Evolutionary conservation across 2,113 vertebrate species (phyloP).

Genomic region (Baryphthengus martii): DNA sequence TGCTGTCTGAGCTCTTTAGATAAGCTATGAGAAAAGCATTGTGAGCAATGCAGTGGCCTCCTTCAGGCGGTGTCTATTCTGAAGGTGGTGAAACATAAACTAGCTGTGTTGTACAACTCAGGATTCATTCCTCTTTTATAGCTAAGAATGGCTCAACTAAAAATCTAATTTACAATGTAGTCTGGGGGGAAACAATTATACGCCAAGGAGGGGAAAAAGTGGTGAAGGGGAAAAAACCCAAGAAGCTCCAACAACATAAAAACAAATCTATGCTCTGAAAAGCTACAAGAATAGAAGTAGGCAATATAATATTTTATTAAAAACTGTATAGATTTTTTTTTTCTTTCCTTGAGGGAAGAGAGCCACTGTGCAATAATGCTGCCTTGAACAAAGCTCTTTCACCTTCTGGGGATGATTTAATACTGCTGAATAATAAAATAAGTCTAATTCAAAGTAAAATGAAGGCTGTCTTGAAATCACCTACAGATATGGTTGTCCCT

Average conservation of each 20-base stretch:
- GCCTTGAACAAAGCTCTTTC: neutral
- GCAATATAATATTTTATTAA: neutral
- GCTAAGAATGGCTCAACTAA: neutral
- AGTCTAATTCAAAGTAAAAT: neutral
- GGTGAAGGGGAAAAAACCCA: neutral
- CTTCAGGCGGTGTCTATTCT: neutral
- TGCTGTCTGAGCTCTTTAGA: neutral
- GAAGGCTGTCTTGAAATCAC: neutral
- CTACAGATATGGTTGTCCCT: neutral
- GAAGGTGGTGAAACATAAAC: conserved; percentile 5
- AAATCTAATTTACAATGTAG: neutral
- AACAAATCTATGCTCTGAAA: neutral
- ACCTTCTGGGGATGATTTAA: neutral
- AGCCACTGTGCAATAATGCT: neutral
- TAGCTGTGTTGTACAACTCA: neutral
- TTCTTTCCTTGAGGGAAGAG: neutral
- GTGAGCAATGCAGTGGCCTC: neutral
- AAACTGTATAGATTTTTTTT: neutral
- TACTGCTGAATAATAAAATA: neutral
- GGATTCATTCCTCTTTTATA: neutral
- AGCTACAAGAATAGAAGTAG: neutral
- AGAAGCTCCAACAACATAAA: neutral
- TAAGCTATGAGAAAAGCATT: neutral
- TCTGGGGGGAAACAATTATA: conserved; percentile 33
- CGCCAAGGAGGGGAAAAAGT: neutral